Percentiles rank a stretch among this genome's conserved stretches.
Evolutionary conservation across 2,797 vertebrate species (phyloP).

Genomic region (Mormyrops boulengeri): DNA sequence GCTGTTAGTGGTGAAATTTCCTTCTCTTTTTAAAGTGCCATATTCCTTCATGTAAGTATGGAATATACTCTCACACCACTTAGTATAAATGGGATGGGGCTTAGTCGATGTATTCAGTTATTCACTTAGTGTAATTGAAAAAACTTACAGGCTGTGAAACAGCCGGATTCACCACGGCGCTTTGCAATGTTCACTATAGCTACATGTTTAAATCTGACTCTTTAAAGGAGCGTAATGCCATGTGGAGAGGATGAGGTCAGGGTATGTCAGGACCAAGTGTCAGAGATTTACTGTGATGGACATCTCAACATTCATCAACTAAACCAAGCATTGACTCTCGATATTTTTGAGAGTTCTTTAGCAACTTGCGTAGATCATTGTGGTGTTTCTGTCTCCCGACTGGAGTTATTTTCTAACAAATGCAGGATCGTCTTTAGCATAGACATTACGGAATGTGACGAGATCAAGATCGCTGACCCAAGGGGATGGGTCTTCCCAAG

Average conservation of each 20-base stretch:
- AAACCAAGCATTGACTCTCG: background rate
- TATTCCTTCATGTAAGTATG: background rate
- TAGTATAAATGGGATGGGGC: background rate
- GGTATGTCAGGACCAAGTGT: background rate
- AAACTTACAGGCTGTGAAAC: background rate
- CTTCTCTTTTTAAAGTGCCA: background rate
- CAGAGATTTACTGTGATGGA: background rate
- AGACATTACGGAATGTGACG: background rate
- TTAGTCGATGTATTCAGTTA: background rate
- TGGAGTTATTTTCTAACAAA: background rate
- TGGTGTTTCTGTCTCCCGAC: background rate
- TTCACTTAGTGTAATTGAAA: background rate
- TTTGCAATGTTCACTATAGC: background rate
- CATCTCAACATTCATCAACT: background rate
- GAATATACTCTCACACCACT: background rate
- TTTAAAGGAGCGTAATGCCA: background rate
- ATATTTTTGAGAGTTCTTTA: background rate
- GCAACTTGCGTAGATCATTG: background rate
- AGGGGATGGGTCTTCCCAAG: background rate
- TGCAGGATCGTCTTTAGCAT: background rate
- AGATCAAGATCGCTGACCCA: background rate
- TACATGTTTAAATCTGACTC: background rate
- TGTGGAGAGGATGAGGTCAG: background rate
- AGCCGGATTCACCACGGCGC: background rate
- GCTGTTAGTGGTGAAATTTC: slow-evolving; percentile 17